A percentile compares a stretch with the other conserved stretches of the same genome.
These are phyloP conservation scores for Pantelozetes paolii DNA, from an alignment of 2,888 invertebrate species.

Conservation along the genomic window DNA sequence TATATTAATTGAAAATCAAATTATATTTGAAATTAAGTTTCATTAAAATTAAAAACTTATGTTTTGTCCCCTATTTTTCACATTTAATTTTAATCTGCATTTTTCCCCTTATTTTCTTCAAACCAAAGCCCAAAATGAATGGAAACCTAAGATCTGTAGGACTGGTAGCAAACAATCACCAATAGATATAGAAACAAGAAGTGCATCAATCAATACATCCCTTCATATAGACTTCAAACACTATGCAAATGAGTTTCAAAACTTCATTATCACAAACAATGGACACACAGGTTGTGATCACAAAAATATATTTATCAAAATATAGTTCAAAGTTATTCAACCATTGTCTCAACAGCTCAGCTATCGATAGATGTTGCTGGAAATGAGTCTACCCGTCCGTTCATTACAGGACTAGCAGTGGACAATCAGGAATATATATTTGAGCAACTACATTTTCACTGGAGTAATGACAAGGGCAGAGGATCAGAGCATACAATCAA, in stretches of 20 bases:
- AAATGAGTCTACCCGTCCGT: slow-evolving; percentile 7
- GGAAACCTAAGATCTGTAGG: slow-evolving; percentile 1
- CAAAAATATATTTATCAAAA: neutral
- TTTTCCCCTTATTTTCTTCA: too few relatives aligned
- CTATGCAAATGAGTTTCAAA: neutral
- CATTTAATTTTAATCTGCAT: too few relatives aligned
- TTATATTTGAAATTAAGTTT: too few relatives aligned
- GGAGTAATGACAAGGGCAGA: slow-evolving; percentile 3
- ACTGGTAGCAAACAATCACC: slow-evolving; percentile 38
- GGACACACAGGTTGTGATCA: slow-evolving; percentile 21
- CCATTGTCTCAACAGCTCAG: neutral
- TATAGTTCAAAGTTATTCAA: neutral
- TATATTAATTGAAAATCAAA: too few relatives aligned
- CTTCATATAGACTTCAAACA: neutral
- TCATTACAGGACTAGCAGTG: slow-evolving; percentile 33
- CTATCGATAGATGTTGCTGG: neutral
- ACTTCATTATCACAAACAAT: neutral
- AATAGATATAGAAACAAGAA: slow-evolving; percentile 25
- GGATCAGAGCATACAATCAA: slow-evolving; percentile 39
- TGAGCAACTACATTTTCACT: slow-evolving; percentile 41
- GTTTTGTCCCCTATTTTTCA: too few relatives aligned
- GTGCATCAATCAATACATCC: neutral
- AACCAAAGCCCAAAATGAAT: neutral
- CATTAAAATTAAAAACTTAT: too few relatives aligned
- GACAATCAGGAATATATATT: slow-evolving; percentile 21